Conservation (phyloP, 2,113 vertebrate species). For the Silurus meridionalis region DNA sequence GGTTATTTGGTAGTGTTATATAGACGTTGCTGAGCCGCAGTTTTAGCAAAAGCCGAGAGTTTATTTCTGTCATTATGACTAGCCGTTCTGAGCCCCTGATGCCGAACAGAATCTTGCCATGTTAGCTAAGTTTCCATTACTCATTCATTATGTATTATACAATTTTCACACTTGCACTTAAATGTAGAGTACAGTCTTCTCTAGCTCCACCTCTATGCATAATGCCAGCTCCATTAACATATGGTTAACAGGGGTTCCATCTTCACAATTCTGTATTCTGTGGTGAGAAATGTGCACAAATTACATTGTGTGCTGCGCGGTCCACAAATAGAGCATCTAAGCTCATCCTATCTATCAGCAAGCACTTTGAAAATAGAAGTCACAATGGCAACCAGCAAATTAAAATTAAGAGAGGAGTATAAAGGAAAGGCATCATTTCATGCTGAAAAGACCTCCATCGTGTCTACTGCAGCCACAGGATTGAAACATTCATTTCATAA, state of each 20-base stretch:
- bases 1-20: neutral
- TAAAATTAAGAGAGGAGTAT: slow-evolving; percentile 11
- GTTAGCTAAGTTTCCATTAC: slow-evolving; percentile 19
- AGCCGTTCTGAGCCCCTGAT: slow-evolving; percentile 27
- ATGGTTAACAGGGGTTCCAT: too few relatives aligned
- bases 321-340: neutral
- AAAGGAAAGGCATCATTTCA: slow-evolving; percentile 14
- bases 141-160: slow-evolving; percentile 36
- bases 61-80: slow-evolving; percentile 31
- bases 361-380: neutral
- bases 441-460: slow-evolving; percentile 11
- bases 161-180: slow-evolving; percentile 15
- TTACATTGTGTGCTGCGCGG: neutral
- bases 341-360: neutral
- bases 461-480: slow-evolving; percentile 23
- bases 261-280: too few relatives aligned
- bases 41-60: slow-evolving; percentile 24
- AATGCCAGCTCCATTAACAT: too few relatives aligned
- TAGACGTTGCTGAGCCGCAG: neutral
- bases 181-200: neutral
- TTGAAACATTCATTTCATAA: slow-evolving; percentile 28
- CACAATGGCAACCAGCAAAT: neutral
- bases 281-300: neutral
- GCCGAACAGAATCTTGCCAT: slow-evolving; percentile 41
- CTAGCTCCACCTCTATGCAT: neutral